Percentiles rank a stretch among this genome's conserved stretches.
Conservation (phyloP, 2,888 invertebrate species). For the Tigriopus californicus region DNA sequence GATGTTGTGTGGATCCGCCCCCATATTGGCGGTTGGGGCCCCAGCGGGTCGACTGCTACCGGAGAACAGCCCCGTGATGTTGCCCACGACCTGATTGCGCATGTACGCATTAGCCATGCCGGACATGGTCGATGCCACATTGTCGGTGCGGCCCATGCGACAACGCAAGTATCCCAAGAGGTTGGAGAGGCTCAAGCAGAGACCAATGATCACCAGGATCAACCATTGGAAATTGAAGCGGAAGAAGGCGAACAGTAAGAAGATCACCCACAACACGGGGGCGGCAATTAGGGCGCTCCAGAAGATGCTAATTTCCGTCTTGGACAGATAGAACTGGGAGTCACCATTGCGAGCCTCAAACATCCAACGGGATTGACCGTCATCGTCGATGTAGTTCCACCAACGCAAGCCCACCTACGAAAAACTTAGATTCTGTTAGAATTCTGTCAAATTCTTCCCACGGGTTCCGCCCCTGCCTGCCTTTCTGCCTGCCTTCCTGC, state of each 20-base stretch:
- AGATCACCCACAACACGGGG: conserved; percentile 65
- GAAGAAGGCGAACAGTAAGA: conserved; percentile 68
- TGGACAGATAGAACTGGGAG: neutral
- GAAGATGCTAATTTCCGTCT: conserved; percentile 42
- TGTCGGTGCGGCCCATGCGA: neutral
- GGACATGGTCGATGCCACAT: neutral
- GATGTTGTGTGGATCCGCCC: too few species aligned
- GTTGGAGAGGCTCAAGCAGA: conserved; percentile 76
- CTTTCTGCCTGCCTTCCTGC: too few species aligned
- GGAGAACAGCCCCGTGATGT: neutral
- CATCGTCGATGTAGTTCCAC: conserved; percentile 99
- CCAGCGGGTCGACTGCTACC: too few species aligned
- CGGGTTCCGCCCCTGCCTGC: too few species aligned
- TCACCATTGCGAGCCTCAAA: conserved; percentile 71
- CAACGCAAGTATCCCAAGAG: conserved; percentile 89
- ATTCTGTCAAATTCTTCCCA: too few species aligned
- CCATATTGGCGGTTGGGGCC: too few species aligned
- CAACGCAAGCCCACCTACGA: conserved; percentile 68
- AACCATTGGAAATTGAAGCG: conserved; percentile 80
- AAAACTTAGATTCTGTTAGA: too few species aligned
- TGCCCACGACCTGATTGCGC: neutral
- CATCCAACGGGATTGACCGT: conserved; percentile 93
- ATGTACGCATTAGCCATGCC: neutral
- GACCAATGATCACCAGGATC: conserved; percentile 71
- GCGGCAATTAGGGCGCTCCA: conserved; percentile 76